Evolutionary conservation across 2,888 invertebrate genomes (phyloP).

Genomic region (Drosophila neonasuta): DNA sequence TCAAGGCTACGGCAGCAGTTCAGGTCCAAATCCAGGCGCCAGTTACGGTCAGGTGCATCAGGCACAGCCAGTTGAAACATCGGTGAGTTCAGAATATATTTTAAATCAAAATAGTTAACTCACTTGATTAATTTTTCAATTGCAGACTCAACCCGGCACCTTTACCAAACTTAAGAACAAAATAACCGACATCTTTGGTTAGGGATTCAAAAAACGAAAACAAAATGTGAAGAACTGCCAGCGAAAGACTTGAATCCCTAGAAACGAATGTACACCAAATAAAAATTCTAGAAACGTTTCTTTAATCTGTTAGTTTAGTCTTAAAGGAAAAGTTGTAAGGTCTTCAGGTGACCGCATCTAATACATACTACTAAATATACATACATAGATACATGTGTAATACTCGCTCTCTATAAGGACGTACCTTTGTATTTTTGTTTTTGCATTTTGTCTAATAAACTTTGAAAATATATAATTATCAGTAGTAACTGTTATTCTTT

Average conservation of each 20-base stretch:
- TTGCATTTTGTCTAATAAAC: conserved; percentile 61
- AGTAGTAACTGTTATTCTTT: conserved; percentile 8
- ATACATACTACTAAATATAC: conserved; percentile 43
- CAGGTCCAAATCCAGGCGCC: conserved; percentile 15
- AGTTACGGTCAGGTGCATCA: conserved; percentile 35
- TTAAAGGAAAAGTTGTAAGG: conserved; percentile 43
- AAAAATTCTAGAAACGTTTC: conserved; percentile 58
- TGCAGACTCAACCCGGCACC: conserved; percentile 56
- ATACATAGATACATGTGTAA: conserved; percentile 35
- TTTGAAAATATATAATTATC: conserved; percentile 60
- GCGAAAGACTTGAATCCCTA: conserved; percentile 27
- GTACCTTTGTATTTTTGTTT: conserved; percentile 44
- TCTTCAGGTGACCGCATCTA: conserved; percentile 37
- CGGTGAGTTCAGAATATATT: conserved; percentile 40
- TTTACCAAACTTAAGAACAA: conserved; percentile 71
- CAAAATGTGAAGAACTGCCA: conserved; percentile 50
- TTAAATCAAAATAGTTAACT: not conserved
- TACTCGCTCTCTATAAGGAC: conserved; percentile 57
- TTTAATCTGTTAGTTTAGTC: conserved; percentile 63
- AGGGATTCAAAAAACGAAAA: conserved; percentile 23
- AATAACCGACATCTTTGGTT: conserved; percentile 62
- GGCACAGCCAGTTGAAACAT: conserved; percentile 29
- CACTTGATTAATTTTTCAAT: not conserved
- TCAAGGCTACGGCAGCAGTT: conserved; percentile 14
- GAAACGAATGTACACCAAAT: conserved; percentile 16